Evolutionary conservation across 1,140 invertebrate genomes (phyloP).

Genomic region (Acromyrmex heyeri): DNA sequence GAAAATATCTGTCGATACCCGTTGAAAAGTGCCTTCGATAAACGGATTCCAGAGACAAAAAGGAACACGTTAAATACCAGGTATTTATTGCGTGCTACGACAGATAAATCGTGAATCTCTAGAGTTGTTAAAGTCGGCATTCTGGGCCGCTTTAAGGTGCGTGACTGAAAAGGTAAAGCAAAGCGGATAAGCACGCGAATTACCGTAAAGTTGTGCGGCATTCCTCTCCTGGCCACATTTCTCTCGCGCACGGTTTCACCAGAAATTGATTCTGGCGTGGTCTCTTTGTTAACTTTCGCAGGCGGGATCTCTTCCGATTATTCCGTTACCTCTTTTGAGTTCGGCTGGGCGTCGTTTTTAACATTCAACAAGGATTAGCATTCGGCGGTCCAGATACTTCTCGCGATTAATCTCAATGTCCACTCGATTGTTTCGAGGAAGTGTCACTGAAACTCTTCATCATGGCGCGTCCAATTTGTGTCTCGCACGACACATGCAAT

Average conservation of each 20-base stretch:
- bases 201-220: conserved; percentile 68
- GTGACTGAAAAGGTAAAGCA: conserved; percentile 30
- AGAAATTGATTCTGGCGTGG: conserved; percentile 1
- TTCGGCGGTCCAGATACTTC: neutral
- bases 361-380: neutral
- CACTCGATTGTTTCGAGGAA: neutral
- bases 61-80: neutral
- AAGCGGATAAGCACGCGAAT: conserved; percentile 41
- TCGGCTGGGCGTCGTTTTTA: neutral
- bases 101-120: neutral
- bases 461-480: conserved; percentile 22
- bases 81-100: conserved; percentile 5
- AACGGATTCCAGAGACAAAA: neutral
- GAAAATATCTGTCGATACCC: conserved; percentile 6
- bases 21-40: conserved; percentile 1
- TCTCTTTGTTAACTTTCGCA: conserved; percentile 4
- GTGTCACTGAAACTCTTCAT: conserved; percentile 28
- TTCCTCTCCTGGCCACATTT: conserved; percentile 61
- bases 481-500: conserved; percentile 38
- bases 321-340: neutral
- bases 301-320: neutral
- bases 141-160: neutral
- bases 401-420: neutral
- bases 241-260: conserved; percentile 18
- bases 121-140: neutral